A percentile compares a stretch with the other conserved stretches of the same genome.
phyloP scores from a whole-genome alignment of 23 tunicate genomes.

The Styela plicata region DNA sequence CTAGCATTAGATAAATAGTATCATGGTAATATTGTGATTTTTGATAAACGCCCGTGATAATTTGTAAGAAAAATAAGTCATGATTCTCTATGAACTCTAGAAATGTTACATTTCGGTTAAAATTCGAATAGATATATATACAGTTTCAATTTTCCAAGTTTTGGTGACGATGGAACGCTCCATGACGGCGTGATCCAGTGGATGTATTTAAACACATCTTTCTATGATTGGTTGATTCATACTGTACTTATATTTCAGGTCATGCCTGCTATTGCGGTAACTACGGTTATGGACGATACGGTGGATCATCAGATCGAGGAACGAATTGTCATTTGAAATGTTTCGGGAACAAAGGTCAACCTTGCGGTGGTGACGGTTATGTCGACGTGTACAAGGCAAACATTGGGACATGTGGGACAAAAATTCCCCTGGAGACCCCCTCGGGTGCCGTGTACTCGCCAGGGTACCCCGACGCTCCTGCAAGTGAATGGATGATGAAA shows the following conservation, averaged over 20 bases:
- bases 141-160: no score
- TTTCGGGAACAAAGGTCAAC: constrained; percentile 31
- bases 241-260: constrained; percentile 12
- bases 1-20: no score
- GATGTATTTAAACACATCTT: no score
- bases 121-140: no score
- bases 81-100: no score
- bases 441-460: constrained; percentile 29
- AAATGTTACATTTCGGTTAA: no score
- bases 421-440: not conserved
- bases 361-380: constrained; percentile 33
- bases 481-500: not conserved
- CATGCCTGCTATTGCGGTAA: constrained; percentile 33
- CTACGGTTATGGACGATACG: constrained; percentile 23
- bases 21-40: no score
- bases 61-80: no score
- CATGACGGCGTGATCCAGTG: no score
- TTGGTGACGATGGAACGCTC: no score
- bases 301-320: constrained; percentile 18
- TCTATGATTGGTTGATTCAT: no score
- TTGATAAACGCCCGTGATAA: no score
- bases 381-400: constrained; percentile 24
- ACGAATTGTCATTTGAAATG: constrained; percentile 14
- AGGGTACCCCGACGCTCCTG: constrained; percentile 26
- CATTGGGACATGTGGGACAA: constrained; percentile 18